Evolutionary conservation across 2,113 vertebrate genomes (phyloP), one percentile per base, ranked within the genome.

Genomic region (Halcyon malimbica): DNA sequence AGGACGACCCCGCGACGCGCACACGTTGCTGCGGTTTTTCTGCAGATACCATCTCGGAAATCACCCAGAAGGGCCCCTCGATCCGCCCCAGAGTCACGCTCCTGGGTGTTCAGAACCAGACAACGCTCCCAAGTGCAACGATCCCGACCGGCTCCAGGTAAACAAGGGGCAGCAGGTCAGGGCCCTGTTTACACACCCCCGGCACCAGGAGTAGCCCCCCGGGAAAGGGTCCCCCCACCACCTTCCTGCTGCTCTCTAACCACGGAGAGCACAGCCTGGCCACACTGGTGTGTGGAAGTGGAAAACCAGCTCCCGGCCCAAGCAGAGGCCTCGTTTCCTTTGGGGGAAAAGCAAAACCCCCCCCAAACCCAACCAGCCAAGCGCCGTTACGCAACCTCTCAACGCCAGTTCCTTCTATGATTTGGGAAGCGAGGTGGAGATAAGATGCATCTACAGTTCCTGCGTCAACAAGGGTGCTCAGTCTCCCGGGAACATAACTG

Each of bases 21-120:
- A 48, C 15, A 2, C 5, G 1, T 24, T 35, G 46, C 57, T 5
- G 51, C 2, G 0, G 13, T 20, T 29, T 9, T 9, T 4, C 33
- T 23, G 37, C 53, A 16, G 44, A 60, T 4, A 37, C 28, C 2
- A 0, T 44, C 8, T 62, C 60, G 31, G 25, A 42, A 9, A 56
- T 29, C 60, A 16, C 13, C 13, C 2, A 54, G 37, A 56, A 63
- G 8, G 12, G 11, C 9, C 26, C 73, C 39, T 23, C 4, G 0
- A 6, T 48, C 0, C 11, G 42, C 14, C 59, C 42, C 10, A 14
- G 42, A 74, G 51, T 44, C 33, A 0, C 13, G 11, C 41, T 46
- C 63, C 78, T 67, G 67, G 56, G 69, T 44, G 56, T 54, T 39
- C 35, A 33, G 46, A 54, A 73, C 6, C 2, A 74, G 92, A 65